These are phyloP conservation scores for Calliphora vomitoria DNA, from an alignment of 2,888 invertebrate genomes.

Conservation along the genomic window DNA sequence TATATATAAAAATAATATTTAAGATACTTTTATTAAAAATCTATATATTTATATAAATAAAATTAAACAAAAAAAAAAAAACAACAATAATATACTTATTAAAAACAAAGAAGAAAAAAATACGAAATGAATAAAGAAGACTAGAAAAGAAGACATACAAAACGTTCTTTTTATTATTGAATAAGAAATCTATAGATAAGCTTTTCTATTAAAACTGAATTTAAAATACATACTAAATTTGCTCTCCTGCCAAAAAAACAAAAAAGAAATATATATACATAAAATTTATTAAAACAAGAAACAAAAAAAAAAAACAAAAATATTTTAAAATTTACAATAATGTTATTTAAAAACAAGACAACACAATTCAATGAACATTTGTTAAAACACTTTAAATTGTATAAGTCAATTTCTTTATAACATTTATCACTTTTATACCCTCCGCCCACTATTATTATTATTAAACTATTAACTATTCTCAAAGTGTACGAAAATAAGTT, in stretches of 20 bases:
- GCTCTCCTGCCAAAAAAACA: constrained; percentile 20
- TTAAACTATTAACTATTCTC: too few relatives aligned
- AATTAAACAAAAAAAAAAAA: not conserved
- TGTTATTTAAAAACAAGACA: too few relatives aligned
- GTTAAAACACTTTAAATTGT: too few relatives aligned
- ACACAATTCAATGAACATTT: too few relatives aligned
- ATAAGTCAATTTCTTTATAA: too few relatives aligned
- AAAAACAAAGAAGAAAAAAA: constrained; percentile 13
- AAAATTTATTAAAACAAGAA: not conserved
- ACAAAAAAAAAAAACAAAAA: too few relatives aligned
- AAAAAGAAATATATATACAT: not conserved
- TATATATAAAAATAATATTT: constrained; percentile 26
- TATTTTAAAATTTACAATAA: too few relatives aligned
- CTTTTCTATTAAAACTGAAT: constrained; percentile 26
- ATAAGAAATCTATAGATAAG: constrained; percentile 38
- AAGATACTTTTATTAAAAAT: constrained; percentile 57
- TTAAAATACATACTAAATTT: constrained; percentile 4
- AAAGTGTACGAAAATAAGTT: too few relatives aligned
- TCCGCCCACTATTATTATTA: too few relatives aligned
- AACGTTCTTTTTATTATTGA: constrained; percentile 47
- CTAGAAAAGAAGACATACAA: constrained; percentile 50
- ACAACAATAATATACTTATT: constrained; percentile 28
- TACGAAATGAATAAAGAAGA: constrained; percentile 46
- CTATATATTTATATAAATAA: constrained; percentile 56
- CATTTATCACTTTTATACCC: too few relatives aligned